Evolutionary conservation across 2,113 vertebrate species (phyloP).

Genomic region (Pachycephala philippinensis): DNA sequence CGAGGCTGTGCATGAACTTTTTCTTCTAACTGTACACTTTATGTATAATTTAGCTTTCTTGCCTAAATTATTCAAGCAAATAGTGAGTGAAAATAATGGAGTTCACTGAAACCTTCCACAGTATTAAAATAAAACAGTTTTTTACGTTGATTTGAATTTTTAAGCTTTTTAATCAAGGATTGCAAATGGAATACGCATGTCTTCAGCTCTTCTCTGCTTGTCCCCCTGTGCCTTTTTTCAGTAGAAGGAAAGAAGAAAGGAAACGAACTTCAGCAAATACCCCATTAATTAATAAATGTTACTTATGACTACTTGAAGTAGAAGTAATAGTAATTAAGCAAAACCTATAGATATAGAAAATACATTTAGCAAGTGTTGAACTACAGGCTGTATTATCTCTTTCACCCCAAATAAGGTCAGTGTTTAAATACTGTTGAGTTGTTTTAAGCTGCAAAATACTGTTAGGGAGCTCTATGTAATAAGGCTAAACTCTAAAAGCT

Average conservation of each 20-base stretch:
- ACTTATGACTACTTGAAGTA: conserved; percentile 46
- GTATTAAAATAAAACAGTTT: conserved; percentile 91
- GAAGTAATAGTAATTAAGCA: conserved; percentile 28
- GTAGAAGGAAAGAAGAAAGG: conserved; percentile 62
- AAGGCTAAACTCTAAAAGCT: not conserved
- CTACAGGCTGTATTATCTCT: not conserved
- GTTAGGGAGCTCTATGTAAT: not conserved
- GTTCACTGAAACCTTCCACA: conserved; percentile 93
- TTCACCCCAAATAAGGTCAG: not conserved
- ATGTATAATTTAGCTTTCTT: conserved; percentile 98
- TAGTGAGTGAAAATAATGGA: conserved; percentile 98
- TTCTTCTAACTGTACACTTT: conserved; percentile 99
- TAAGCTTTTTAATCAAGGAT: conserved; percentile 83
- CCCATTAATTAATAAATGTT: conserved; percentile 70
- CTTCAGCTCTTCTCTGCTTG: conserved; percentile 65
- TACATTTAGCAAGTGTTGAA: not conserved
- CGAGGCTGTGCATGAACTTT: conserved; percentile 92
- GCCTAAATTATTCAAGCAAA: conserved; percentile 99
- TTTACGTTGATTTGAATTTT: conserved; percentile 91
- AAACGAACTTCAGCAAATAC: conserved; percentile 61
- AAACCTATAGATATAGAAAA: conserved; percentile 13
- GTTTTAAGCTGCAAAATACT: not conserved
- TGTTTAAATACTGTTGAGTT: not conserved
- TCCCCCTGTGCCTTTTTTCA: conserved; percentile 57
- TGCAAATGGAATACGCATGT: conserved; percentile 79